Conservation (phyloP, 2,888 invertebrate genomes). For the Hedya salicella region DNA sequence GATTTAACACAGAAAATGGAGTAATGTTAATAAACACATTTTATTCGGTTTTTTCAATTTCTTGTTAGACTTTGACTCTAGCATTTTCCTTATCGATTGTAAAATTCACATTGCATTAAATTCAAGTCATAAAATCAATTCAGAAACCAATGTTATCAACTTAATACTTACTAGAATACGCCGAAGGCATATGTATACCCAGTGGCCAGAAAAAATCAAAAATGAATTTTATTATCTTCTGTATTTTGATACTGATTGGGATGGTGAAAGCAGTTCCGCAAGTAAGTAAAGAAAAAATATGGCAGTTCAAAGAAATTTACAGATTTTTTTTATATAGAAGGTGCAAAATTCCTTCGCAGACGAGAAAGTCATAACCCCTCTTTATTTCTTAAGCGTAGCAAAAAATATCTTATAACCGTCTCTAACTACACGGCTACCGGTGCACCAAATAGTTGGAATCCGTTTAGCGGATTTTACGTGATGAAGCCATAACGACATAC, state of each 20-base stretch:
- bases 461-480: too few species aligned
- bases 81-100: conserved; percentile 9
- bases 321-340: too few species aligned
- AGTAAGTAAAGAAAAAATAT: too few species aligned
- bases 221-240: conserved; percentile 54
- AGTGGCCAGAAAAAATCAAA: conserved; percentile 10
- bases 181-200: not conserved
- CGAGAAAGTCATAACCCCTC: too few species aligned
- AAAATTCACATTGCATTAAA: conserved; percentile 16
- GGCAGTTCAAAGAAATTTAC: too few species aligned
- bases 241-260: conserved; percentile 50
- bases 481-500: too few species aligned
- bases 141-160: not conserved
- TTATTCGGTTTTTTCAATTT: not conserved
- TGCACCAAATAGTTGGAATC: too few species aligned
- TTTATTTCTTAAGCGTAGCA: too few species aligned
- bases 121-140: conserved; percentile 12
- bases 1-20: too few species aligned
- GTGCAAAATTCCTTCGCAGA: too few species aligned
- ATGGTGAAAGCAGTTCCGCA: conserved; percentile 56
- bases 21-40: not conserved
- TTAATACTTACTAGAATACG: not conserved
- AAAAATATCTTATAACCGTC: too few species aligned
- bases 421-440: too few species aligned
- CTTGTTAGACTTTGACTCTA: conserved; percentile 11